Conservation (phyloP, 1,140 invertebrate species). For the Eriocheir sinensis region DNA sequence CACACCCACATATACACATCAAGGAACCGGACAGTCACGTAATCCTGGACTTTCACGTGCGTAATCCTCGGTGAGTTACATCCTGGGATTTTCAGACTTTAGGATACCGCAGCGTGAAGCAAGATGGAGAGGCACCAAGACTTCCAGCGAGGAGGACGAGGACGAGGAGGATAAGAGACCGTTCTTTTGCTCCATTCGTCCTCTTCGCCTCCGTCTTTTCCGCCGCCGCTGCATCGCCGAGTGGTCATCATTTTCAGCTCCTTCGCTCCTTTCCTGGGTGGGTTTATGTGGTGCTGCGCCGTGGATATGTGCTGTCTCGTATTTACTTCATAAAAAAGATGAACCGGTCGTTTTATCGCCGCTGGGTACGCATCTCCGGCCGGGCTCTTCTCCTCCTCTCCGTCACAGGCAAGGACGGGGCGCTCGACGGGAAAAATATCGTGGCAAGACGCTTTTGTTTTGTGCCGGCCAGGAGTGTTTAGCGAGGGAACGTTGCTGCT, state of each 20-base stretch:
- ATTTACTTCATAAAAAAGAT: constrained; percentile 17
- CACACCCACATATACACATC: not conserved
- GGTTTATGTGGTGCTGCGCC: not conserved
- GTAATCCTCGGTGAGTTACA: constrained; percentile 3
- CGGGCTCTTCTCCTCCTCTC: not conserved
- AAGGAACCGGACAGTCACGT: not conserved
- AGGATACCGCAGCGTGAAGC: not conserved
- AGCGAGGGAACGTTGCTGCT: no score
- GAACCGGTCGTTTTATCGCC: not conserved
- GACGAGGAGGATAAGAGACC: no score
- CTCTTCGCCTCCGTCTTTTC: not conserved
- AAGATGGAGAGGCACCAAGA: not conserved
- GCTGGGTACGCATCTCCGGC: not conserved
- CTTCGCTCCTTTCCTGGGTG: not conserved
- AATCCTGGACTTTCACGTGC: not conserved
- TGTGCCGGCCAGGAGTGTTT: no score
- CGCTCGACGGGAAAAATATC: not conserved
- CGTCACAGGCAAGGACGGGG: not conserved
- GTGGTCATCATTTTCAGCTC: not conserved
- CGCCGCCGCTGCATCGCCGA: not conserved
- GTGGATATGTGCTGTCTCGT: constrained; percentile 9
- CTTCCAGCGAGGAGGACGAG: not conserved
- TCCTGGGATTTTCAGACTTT: not conserved
- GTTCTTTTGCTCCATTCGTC: not conserved
- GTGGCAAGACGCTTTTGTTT: not conserved